phyloP scores from a whole-genome alignment of 1,140 invertebrate species.

The Tenebrio molitor region DNA sequence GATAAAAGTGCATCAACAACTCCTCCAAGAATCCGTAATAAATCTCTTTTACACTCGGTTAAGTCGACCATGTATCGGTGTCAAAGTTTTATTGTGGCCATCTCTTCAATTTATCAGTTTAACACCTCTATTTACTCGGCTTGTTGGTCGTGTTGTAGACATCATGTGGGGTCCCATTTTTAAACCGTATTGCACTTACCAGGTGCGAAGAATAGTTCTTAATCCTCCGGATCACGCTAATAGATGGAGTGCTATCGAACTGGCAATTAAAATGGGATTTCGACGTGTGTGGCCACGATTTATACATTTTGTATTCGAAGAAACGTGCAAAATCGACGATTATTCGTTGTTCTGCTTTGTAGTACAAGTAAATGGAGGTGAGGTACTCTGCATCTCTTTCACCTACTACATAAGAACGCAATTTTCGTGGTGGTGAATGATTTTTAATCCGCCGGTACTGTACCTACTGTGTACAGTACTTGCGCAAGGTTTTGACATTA shows the following conservation, averaged over 20 bases:
- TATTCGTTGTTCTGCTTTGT: no score
- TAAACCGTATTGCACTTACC: conserved; percentile 31
- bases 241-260: background rate
- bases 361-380: no score
- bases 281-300: conserved; percentile 25
- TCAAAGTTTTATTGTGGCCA: conserved; percentile 39
- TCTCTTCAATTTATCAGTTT: conserved; percentile 46
- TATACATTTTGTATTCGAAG: background rate
- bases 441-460: no score
- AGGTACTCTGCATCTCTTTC: no score
- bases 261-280: conserved; percentile 16
- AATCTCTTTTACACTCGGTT: conserved; percentile 35
- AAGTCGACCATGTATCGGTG: conserved; percentile 39
- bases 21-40: conserved; percentile 34
- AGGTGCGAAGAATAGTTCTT: conserved; percentile 38
- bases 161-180: conserved; percentile 40
- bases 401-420: no score
- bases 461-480: no score
- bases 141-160: background rate
- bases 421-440: no score
- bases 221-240: conserved; percentile 21
- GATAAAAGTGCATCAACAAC: conserved; percentile 36
- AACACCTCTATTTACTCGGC: conserved; percentile 44
- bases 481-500: no score
- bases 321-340: background rate